Percentiles rank a stretch among this genome's conserved stretches.
phyloP scores from a whole-genome alignment of 2,797 vertebrate genomes.

The Phalloptychus januarius region DNA sequence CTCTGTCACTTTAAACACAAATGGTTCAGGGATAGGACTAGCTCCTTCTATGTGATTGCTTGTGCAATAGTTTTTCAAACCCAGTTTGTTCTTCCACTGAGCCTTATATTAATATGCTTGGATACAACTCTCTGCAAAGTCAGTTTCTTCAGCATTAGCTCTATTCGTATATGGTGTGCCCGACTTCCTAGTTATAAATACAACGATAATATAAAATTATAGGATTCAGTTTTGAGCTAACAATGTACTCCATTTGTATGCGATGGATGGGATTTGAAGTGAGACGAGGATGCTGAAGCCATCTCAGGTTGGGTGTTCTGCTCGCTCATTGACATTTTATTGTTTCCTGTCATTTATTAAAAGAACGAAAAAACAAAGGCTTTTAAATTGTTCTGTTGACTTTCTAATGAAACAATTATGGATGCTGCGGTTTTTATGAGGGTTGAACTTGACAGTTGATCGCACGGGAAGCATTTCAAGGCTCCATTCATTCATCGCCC shows the following conservation, averaged over 20 bases:
- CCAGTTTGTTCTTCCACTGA: neutral
- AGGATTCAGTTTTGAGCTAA: neutral
- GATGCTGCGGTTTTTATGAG: neutral
- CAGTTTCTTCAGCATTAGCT: neutral
- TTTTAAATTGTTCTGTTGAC: neutral
- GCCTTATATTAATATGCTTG: neutral
- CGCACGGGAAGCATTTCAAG: slow-evolving; percentile 24
- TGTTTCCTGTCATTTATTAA: neutral
- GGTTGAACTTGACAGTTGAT: neutral
- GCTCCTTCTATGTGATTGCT: neutral
- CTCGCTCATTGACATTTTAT: neutral
- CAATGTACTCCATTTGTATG: neutral
- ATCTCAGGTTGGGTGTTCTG: neutral
- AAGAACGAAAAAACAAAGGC: neutral
- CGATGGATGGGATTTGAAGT: neutral
- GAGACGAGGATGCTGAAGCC: neutral
- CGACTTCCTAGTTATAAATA: neutral
- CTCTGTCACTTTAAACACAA: neutral
- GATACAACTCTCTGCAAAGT: neutral
- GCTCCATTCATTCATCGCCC: slow-evolving; percentile 15
- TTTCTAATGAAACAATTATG: neutral
- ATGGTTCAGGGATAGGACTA: neutral
- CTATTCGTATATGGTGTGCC: too few species aligned
- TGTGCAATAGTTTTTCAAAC: neutral
- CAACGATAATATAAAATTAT: neutral